Evolutionary conservation across 2,888 invertebrate species (phyloP).

Genomic region (Sepiola atlantica): DNA sequence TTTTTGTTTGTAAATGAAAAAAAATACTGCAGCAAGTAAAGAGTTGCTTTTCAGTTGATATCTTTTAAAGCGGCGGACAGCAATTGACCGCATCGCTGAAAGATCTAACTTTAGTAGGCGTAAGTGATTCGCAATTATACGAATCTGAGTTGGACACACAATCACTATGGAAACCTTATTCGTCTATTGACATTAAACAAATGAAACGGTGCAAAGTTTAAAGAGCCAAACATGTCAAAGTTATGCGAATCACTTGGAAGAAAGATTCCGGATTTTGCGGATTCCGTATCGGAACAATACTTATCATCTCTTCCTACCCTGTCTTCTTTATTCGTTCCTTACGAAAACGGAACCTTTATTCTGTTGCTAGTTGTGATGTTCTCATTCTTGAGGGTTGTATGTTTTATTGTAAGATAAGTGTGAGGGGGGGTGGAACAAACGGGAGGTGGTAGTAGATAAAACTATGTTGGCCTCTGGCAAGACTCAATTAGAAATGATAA

Average conservation of each 20-base stretch:
- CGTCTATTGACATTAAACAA: neutral
- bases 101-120: neutral
- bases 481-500: neutral
- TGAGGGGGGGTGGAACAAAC: neutral
- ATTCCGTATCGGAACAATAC: neutral
- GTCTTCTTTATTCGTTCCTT: neutral
- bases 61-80: neutral
- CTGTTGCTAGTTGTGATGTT: neutral
- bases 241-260: neutral
- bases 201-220: neutral
- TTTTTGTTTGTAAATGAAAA: neutral
- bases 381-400: neutral
- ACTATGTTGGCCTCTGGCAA: neutral
- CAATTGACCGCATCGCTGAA: neutral
- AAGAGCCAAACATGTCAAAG: neutral
- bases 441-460: neutral
- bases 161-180: neutral
- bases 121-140: neutral
- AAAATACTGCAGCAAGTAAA: neutral
- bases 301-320: neutral
- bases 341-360: neutral
- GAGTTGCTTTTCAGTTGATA: neutral
- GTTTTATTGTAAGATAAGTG: constrained; percentile 32
- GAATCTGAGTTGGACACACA: neutral
- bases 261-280: neutral